phyloP scores from a whole-genome alignment of 2,113 vertebrate species.

The Camelus bactrianus region DNA sequence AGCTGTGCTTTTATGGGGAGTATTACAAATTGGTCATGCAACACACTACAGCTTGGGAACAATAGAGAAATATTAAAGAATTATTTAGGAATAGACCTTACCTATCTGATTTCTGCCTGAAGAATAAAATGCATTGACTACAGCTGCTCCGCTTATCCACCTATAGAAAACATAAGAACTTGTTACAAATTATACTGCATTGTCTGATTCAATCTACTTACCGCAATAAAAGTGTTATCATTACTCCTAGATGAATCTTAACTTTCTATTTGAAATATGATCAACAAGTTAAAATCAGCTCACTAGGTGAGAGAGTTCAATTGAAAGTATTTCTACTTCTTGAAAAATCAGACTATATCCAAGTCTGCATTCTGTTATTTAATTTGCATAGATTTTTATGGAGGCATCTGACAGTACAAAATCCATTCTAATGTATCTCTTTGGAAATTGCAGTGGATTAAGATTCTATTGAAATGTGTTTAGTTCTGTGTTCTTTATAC shows the following conservation, averaged over 20 bases:
- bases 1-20: not conserved
- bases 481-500: not conserved
- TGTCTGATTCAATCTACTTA: not conserved
- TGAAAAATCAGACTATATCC: not conserved
- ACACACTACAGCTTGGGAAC: not conserved
- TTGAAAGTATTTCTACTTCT: conserved; percentile 51
- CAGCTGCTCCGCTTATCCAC: conserved; percentile 97
- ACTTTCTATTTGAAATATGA: conserved; percentile 17
- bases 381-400: conserved; percentile 5
- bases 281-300: conserved; percentile 21
- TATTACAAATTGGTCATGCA: not conserved
- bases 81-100: conserved; percentile 83
- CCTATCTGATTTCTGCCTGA: conserved; percentile 97
- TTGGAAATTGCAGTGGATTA: not conserved
- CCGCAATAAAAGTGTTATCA: not conserved
- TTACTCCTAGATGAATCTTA: not conserved
- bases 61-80: not conserved
- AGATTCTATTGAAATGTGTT: not conserved
- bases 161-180: conserved; percentile 83
- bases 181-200: not conserved
- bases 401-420: not conserved
- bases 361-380: not conserved
- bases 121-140: conserved; percentile 98
- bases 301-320: not conserved
- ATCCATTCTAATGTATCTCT: not conserved